phyloP scores from a whole-genome alignment of 2,797 vertebrate genomes.

The Clarias laeviceps region DNA sequence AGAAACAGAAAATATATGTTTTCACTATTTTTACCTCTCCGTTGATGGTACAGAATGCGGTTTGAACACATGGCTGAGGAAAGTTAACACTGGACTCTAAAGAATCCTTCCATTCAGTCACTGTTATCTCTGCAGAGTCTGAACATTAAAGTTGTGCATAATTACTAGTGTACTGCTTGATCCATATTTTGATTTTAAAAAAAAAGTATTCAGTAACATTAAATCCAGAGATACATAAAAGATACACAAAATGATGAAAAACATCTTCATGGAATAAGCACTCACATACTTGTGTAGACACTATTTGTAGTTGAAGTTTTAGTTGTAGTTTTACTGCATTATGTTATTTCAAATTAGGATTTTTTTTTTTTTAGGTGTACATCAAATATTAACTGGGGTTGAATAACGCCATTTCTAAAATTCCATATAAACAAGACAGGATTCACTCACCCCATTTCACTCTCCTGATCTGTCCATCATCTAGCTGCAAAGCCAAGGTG shows the following conservation, averaged over 20 bases:
- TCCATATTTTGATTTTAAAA: not conserved
- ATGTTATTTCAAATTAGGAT: not conserved
- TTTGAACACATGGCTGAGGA: constrained; percentile 81
- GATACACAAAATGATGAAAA: not conserved
- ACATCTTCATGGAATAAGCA: not conserved
- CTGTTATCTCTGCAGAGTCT: constrained; percentile 74
- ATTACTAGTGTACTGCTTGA: not conserved
- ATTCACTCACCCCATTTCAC: constrained; percentile 83
- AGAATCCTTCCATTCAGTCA: constrained; percentile 78
- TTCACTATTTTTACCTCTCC: constrained; percentile 82
- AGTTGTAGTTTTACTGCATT: not conserved
- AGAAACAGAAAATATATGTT: not conserved
- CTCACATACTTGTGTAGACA: not conserved
- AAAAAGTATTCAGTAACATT: not conserved
- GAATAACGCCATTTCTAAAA: not conserved
- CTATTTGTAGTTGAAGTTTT: not conserved
- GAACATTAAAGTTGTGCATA: constrained; percentile 4
- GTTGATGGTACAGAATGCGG: constrained; percentile 74
- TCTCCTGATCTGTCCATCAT: constrained; percentile 80
- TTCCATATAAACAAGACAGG: too few species aligned
- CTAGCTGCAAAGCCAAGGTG: constrained; percentile 83
- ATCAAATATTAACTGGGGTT: not conserved
- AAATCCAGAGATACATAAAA: not conserved
- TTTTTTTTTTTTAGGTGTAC: not conserved
- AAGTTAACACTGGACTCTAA: constrained; percentile 76